Base-by-base conservation (phyloP, 2,113 vertebrate genomes). In the Apaloderma vittatum region DNA sequence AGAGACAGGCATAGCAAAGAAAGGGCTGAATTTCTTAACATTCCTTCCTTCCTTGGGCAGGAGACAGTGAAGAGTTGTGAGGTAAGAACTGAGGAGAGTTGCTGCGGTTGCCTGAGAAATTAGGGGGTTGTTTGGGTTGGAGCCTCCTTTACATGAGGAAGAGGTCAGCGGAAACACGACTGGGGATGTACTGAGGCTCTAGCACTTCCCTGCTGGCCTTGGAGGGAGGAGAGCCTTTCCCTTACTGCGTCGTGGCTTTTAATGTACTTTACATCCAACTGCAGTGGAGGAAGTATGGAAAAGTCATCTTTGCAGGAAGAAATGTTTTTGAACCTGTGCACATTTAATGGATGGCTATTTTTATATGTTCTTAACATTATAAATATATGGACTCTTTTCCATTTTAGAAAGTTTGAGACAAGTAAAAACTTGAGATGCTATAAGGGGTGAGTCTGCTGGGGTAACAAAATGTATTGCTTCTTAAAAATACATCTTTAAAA, bases 151-250 rank as follows among this genome's bases (percentile, higher is more conserved):
- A 84, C 55, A 0, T 59, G 79, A 91, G 73, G 63, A 80, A 96
- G 96, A 97, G 79, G 93, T 96, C 94, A 96, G n/a, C n/a, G 76
- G 95, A 96, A 94, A 76, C 34, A 21, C 89, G 92, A 10, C 6
- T 58, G 61, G 93, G 79, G 68, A 55, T 77, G 76, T 94, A 76
- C 68, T 74, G 75, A 89, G 80, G 45, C 51, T 86, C 16, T 84
- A 58, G 68, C 65, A 30, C 85, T 96, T 95, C 76, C 87, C 90
- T 12, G 18, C 65, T 87, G 91, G 37, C 83, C 27, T 78, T 30
- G 59, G 63, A 80, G 58, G 67, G 78, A 90, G 61, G 43, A 40
- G 40, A 11, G 94, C 93, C 96, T 96, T 96, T 96, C 83, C 96
- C 95, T 95, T 55, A 88, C 73, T 91, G 68, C 19, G 1, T 80